Evolutionary conservation across 2,888 invertebrate genomes (phyloP).

Genomic region (Noctua janthina): DNA sequence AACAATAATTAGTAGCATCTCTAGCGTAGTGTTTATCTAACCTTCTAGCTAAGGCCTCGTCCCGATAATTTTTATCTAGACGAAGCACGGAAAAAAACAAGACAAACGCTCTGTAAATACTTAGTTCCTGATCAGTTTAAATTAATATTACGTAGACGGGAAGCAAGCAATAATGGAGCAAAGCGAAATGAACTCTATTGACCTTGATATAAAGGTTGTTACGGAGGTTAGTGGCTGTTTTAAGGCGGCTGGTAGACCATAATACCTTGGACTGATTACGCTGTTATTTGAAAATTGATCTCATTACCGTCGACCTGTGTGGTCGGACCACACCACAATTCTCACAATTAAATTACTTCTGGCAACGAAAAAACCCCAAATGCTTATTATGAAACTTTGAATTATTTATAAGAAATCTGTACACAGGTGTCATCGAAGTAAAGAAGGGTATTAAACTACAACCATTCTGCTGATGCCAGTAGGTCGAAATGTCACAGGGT

Average conservation of each 20-base stretch:
- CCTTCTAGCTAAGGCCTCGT: neutral
- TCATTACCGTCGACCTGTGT: constrained; percentile 60
- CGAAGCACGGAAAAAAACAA: constrained; percentile 42
- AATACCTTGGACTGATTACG: constrained; percentile 50
- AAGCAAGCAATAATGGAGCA: constrained; percentile 34
- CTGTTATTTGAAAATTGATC: constrained; percentile 66
- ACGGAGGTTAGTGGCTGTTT: constrained; percentile 23
- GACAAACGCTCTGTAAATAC: constrained; percentile 54
- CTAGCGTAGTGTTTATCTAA: neutral
- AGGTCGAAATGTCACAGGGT: constrained; percentile 45
- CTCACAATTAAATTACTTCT: constrained; percentile 47
- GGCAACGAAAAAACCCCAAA: neutral
- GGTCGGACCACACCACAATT: constrained; percentile 54
- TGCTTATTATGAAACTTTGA: neutral
- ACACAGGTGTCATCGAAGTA: neutral
- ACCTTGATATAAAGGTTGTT: constrained; percentile 40
- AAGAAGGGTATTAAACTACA: neutral
- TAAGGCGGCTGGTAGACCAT: constrained; percentile 23
- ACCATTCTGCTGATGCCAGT: constrained; percentile 4
- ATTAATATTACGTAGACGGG: constrained; percentile 57
- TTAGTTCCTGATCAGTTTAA: constrained; percentile 62
- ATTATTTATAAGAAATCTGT: neutral
- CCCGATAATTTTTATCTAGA: constrained; percentile 8
- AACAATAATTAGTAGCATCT: neutral
- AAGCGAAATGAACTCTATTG: constrained; percentile 52